Conservation (phyloP, 2,888 invertebrate genomes). For the Hesperia comma region DNA sequence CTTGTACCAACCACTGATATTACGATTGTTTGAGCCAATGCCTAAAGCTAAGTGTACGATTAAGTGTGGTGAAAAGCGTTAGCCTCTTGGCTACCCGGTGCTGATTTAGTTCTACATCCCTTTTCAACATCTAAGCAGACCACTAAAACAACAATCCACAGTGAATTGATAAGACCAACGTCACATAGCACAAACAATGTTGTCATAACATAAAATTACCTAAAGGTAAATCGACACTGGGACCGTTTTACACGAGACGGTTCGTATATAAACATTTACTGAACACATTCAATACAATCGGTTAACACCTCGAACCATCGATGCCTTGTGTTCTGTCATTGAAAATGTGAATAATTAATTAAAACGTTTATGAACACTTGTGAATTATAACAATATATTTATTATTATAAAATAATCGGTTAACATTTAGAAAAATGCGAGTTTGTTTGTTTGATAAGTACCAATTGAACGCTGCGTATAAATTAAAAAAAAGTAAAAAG, state of each 20-base stretch:
- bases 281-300: slow-evolving; percentile 26
- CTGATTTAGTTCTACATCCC: neutral
- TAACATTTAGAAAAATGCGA: too few species aligned
- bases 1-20: too few species aligned
- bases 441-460: too few species aligned
- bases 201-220: slow-evolving; percentile 37
- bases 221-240: slow-evolving; percentile 40
- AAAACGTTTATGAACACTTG: neutral
- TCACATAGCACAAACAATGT: slow-evolving; percentile 21
- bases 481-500: too few species aligned
- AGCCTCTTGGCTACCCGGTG: too few species aligned
- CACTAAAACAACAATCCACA: slow-evolving; percentile 9
- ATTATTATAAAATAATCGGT: neutral
- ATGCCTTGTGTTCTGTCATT: slow-evolving; percentile 15
- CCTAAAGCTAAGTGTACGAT: too few species aligned
- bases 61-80: too few species aligned
- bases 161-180: slow-evolving; percentile 14
- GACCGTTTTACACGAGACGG: slow-evolving; percentile 70
- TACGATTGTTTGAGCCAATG: too few species aligned
- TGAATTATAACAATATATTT: neutral
- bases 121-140: neutral
- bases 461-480: too few species aligned
- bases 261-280: slow-evolving; percentile 54
- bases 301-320: slow-evolving; percentile 19
- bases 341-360: neutral